phyloP scores from a whole-genome alignment of 1,140 invertebrate genomes.

The Capitella teleta region DNA sequence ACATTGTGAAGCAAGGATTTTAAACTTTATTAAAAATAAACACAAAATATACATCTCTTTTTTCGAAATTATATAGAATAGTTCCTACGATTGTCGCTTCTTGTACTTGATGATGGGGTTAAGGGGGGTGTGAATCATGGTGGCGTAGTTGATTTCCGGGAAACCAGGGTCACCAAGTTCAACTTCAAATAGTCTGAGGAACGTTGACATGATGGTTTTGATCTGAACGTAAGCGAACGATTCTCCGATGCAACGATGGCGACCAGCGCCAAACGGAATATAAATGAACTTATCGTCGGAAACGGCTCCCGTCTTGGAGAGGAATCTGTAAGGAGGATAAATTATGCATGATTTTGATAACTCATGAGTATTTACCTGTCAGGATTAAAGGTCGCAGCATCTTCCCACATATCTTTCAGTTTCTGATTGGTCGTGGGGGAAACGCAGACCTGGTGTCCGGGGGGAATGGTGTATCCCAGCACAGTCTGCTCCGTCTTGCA shows the following conservation, averaged over 20 bases:
- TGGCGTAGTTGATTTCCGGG: slow-evolving; percentile 22
- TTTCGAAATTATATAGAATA: too few species aligned
- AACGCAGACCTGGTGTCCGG: slow-evolving; percentile 33
- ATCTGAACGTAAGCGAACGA: slow-evolving; percentile 35
- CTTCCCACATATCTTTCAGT: slow-evolving; percentile 23
- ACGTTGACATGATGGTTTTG: slow-evolving; percentile 24
- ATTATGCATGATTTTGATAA: not conserved
- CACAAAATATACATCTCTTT: too few species aligned
- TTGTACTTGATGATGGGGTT: slow-evolving; percentile 24
- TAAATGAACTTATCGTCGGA: slow-evolving; percentile 31
- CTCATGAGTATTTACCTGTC: slow-evolving; percentile 18
- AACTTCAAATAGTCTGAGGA: slow-evolving; percentile 24
- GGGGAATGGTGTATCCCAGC: slow-evolving; percentile 25
- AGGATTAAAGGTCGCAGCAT: slow-evolving; percentile 18
- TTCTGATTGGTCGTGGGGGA: slow-evolving; percentile 29
- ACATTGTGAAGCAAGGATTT: too few species aligned
- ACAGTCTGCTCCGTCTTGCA: slow-evolving; percentile 17
- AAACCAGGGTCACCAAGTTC: slow-evolving; percentile 23
- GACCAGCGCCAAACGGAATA: slow-evolving; percentile 31
- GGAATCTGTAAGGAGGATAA: slow-evolving; percentile 16
- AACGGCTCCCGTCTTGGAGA: slow-evolving; percentile 17
- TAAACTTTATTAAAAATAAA: too few species aligned
- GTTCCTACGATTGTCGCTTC: too few species aligned
- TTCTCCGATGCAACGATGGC: slow-evolving; percentile 34
- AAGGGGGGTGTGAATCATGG: slow-evolving; percentile 31